These are phyloP conservation scores for Drosophila insularis DNA, from an alignment of 1,140 invertebrate species.

Conservation along the genomic window DNA sequence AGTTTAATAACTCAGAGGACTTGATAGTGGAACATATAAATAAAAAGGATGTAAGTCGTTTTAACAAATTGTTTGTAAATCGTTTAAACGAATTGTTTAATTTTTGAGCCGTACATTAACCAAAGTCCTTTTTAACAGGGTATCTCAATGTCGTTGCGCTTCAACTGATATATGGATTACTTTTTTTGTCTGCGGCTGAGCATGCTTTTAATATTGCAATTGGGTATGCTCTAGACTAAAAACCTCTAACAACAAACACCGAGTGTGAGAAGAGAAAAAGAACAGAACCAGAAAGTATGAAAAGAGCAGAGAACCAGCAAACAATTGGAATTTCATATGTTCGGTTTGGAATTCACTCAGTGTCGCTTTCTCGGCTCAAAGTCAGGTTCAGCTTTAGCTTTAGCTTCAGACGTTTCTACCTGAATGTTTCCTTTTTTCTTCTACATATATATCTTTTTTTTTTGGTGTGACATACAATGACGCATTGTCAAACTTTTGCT, in stretches of 20 bases:
- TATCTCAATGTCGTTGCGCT: not conserved
- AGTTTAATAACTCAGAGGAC: too few relatives aligned
- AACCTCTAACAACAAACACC: slow-evolving; percentile 36
- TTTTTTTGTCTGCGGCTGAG: slow-evolving; percentile 32
- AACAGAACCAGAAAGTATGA: slow-evolving; percentile 34
- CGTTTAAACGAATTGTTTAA: too few relatives aligned
- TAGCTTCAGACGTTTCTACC: slow-evolving; percentile 16
- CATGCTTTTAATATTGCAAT: slow-evolving; percentile 79
- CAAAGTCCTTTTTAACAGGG: slow-evolving; percentile 25
- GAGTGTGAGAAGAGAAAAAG: slow-evolving; percentile 12
- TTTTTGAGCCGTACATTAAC: too few relatives aligned
- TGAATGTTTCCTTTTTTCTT: not conserved
- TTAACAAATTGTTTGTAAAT: too few relatives aligned
- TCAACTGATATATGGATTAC: not conserved
- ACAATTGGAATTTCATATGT: slow-evolving; percentile 75
- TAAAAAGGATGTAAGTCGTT: too few relatives aligned
- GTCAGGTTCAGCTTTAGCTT: slow-evolving; percentile 5
- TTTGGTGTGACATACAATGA: slow-evolving; percentile 62
- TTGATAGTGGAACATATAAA: too few relatives aligned
- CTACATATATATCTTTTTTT: not conserved
- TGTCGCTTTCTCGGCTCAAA: not conserved
- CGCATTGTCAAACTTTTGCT: slow-evolving; percentile 66
- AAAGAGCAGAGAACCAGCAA: slow-evolving; percentile 41
- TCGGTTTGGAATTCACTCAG: slow-evolving; percentile 47
- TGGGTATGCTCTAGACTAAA: slow-evolving; percentile 50